A percentile compares a stretch with the other conserved stretches of the same genome.
Evolutionary conservation across 23 tunicate genomes (phyloP).

Genomic region (Diplosoma virens): DNA sequence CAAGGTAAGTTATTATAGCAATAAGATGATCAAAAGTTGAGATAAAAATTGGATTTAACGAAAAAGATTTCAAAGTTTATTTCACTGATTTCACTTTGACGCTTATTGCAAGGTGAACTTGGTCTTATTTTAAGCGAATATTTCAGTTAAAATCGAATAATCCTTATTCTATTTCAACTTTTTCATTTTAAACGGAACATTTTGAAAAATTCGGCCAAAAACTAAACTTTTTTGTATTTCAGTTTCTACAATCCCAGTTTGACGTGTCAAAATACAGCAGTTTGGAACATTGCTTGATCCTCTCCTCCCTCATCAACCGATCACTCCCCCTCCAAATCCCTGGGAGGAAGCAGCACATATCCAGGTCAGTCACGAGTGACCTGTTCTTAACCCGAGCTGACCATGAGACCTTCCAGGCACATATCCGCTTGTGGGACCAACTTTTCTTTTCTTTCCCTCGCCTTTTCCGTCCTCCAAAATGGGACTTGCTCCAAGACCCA

Average conservation of each 20-base stretch:
- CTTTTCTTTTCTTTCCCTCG: slow-evolving; percentile 50
- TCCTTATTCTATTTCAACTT: no score
- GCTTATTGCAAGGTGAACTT: no score
- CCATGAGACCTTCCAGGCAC: slow-evolving; percentile 42
- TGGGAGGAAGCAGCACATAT: slow-evolving; percentile 45
- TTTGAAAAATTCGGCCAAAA: no score
- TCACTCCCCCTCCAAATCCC: slow-evolving; percentile 41
- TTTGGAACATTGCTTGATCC: slow-evolving; percentile 36
- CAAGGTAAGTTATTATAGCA: slow-evolving; percentile 20
- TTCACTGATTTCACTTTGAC: no score
- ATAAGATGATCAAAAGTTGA: no score
- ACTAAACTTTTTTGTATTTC: no score
- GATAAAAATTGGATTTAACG: no score
- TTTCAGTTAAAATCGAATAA: no score
- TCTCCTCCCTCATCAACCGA: slow-evolving; percentile 35
- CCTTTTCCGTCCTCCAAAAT: slow-evolving; percentile 73
- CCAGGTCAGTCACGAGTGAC: slow-evolving; percentile 49
- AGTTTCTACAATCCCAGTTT: slow-evolving; percentile 79
- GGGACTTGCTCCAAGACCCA: slow-evolving; percentile 19
- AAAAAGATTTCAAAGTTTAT: no score
- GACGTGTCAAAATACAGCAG: slow-evolving; percentile 78
- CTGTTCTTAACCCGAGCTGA: background rate
- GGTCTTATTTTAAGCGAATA: no score
- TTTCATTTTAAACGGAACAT: no score
- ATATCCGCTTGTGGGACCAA: slow-evolving; percentile 84